Percentiles rank a stretch among this genome's conserved stretches.
Conservation (phyloP, 2,113 vertebrate genomes). For the Gobiocypris rarus region DNA sequence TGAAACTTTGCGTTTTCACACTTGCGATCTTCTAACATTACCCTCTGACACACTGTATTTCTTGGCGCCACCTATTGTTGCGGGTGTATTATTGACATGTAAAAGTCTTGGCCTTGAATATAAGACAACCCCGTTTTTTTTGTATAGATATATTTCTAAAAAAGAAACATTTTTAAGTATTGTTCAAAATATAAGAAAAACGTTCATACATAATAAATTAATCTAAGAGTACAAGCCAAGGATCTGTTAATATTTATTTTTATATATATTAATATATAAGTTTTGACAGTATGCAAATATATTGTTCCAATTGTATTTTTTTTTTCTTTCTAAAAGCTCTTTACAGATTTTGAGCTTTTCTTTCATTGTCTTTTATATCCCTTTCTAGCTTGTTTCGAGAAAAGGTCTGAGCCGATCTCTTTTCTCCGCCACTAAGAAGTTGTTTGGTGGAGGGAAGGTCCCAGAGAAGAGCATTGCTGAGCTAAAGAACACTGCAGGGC, state of each 20-base stretch:
- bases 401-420: constrained; percentile 95
- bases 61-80: too few relatives aligned
- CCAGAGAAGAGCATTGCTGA: constrained; percentile 94
- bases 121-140: not conserved
- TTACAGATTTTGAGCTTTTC: not conserved
- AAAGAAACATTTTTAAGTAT: too few relatives aligned
- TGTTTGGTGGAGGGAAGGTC: constrained; percentile 95
- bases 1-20: too few relatives aligned
- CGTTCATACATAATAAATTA: not conserved
- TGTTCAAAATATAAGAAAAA: too few relatives aligned
- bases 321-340: not conserved
- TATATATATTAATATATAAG: too few relatives aligned
- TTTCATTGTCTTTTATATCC: constrained; percentile 44
- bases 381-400: constrained; percentile 88
- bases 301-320: not conserved
- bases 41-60: too few relatives aligned
- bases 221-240: not conserved
- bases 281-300: not conserved
- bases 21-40: too few relatives aligned
- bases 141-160: too few relatives aligned
- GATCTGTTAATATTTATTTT: too few relatives aligned
- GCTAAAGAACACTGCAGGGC: constrained; percentile 89
- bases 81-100: too few relatives aligned
- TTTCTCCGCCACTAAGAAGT: constrained; percentile 97
- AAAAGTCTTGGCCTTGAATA: too few relatives aligned